Conservation (phyloP, 2,888 invertebrate genomes). For the Aradus depressus region DNA sequence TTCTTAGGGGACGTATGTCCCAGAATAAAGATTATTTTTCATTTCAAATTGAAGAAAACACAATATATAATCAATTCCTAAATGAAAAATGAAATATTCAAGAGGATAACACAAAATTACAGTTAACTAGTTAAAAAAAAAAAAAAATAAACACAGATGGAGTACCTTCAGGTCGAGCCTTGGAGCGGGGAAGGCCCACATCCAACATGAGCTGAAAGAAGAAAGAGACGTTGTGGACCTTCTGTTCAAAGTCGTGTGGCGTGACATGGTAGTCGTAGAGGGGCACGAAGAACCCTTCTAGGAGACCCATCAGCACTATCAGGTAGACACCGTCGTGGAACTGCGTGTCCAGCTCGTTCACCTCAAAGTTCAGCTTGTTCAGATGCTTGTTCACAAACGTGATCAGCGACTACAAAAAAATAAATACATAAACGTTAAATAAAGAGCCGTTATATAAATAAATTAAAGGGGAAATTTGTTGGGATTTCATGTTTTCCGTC, state of each 20-base stretch:
- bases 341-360: constrained; percentile 81
- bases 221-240: constrained; percentile 92
- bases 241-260: constrained; percentile 80
- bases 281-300: constrained; percentile 97
- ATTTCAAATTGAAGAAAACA: no score
- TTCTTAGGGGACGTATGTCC: background rate
- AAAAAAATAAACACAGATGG: no score
- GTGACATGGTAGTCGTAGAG: constrained; percentile 87
- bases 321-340: constrained; percentile 97
- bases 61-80: background rate
- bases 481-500: no score
- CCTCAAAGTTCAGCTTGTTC: constrained; percentile 92
- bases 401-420: constrained; percentile 65
- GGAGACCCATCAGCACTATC: constrained; percentile 84
- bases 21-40: background rate
- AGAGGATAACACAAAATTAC: no score
- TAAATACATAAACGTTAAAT: no score
- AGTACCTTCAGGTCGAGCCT: constrained; percentile 93
- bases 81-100: no score
- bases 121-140: constrained; percentile 24
- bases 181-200: constrained; percentile 82
- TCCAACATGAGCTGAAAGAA: constrained; percentile 98
- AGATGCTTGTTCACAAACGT: constrained; percentile 97
- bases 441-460: no score
- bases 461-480: no score